These are phyloP conservation scores for Strix uralensis DNA, from an alignment of 2,113 vertebrate genomes.

Conservation along the genomic window DNA sequence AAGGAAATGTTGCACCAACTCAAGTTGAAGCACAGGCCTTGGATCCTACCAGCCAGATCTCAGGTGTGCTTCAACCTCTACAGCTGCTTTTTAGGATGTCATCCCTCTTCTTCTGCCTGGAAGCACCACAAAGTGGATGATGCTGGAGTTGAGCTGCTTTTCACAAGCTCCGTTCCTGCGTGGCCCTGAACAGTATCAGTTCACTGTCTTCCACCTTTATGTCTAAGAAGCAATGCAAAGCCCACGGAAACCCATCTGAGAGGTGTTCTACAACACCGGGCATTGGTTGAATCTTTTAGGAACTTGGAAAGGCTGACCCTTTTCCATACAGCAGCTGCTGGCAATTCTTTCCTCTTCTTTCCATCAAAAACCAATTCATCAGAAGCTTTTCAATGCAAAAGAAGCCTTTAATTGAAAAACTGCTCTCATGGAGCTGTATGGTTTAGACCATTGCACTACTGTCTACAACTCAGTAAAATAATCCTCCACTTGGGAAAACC, in stretches of 20 bases:
- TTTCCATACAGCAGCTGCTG: not conserved
- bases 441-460: not conserved
- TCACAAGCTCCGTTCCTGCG: not conserved
- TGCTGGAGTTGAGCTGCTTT: not conserved
- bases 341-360: not conserved
- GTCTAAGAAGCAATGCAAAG: not conserved
- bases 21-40: not conserved
- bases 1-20: not conserved
- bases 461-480: not conserved
- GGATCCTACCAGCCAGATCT: not conserved
- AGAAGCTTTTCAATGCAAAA: not conserved
- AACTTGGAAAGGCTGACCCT: not conserved
- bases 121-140: not conserved
- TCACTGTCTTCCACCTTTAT: not conserved
- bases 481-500: not conserved
- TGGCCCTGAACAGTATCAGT: not conserved
- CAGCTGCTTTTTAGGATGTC: not conserved
- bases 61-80: not conserved
- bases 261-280: fast-evolving
- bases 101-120: not conserved
- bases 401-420: not conserved
- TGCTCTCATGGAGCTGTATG: fast-evolving
- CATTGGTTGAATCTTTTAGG: fast-evolving
- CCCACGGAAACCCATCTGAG: not conserved
- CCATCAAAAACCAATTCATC: not conserved